Conservation (phyloP, 1,140 invertebrate species). For the Venturia canescens region DNA sequence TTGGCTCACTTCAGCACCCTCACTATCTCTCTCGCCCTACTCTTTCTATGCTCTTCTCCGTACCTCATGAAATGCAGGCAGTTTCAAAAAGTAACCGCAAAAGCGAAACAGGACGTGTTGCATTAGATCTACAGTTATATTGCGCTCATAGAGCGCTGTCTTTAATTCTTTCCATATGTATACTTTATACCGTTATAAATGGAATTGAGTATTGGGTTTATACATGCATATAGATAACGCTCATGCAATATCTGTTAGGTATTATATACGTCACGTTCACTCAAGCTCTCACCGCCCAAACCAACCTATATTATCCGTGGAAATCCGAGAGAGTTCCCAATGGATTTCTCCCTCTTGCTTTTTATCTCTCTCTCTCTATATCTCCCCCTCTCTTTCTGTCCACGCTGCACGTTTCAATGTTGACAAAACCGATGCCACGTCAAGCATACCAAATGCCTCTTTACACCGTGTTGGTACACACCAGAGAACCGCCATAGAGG, state of each 20-base stretch:
- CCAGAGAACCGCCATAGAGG: not conserved
- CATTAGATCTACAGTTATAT: not conserved
- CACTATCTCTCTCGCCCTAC: not conserved
- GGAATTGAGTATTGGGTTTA: no score
- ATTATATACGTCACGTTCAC: constrained; percentile 8
- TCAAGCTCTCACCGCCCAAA: not conserved
- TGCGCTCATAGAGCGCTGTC: not conserved
- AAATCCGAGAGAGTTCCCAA: constrained; percentile 1
- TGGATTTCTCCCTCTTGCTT: not conserved
- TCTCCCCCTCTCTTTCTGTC: not conserved
- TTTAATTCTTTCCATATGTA: constrained; percentile 6
- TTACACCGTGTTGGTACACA: constrained; percentile 20
- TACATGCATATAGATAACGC: not conserved
- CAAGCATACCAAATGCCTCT: constrained; percentile 43
- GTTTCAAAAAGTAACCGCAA: constrained; percentile 35
- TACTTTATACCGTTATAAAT: not conserved
- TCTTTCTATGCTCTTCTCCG: not conserved
- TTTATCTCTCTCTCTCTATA: not conserved
- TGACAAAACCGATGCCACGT: constrained; percentile 11
- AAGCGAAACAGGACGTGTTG: not conserved
- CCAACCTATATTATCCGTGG: not conserved
- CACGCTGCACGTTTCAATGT: constrained; percentile 1
- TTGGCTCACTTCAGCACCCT: not conserved
- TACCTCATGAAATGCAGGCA: not conserved
- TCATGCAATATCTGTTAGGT: not conserved